Base-by-base conservation (phyloP, 2,113 vertebrate genomes). In the Percopsis transmontana region DNA sequence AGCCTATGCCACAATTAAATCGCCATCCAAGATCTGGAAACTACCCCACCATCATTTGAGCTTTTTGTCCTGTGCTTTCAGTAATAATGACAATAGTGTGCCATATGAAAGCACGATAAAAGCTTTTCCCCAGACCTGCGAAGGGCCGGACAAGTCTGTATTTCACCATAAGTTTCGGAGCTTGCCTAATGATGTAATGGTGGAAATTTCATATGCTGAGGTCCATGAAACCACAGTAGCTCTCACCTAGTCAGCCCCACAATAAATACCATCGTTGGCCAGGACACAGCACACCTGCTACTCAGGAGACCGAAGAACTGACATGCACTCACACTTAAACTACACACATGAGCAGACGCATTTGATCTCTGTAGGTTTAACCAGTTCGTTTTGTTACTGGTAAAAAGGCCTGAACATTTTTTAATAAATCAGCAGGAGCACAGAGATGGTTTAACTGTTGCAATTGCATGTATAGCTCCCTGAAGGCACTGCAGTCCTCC, bases 111-210 rank as follows among this genome's bases (percentile, higher is more conserved):
- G n/a, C 40, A 24, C 14, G 15, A 56, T 51, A 11, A 6, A 52
- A 41, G 59, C 42, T 19, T 9, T 57, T 41, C 27, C 18, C 50
- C 27, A 33, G 58, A 47, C 9, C 1, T n/a, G 19, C 27, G 14
- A 61, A 18, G 40, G n/a, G 41, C 41, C 45, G 14, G 9, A 13
- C 15, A 21, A 5, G n/a, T 48, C 21, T 48, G 42, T 27, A 20
- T 48, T 48, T 20, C 33, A 11, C 63, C 0, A 19, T 50, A 66
- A 58, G 57, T 53, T 62, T 54, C 40, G 21, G 62, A 45, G 54
- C 63, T 84, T 74, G 21, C 61, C 74, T 80, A 78, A 83, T 58
- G 65, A 74, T 71, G 79, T 86, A 79, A 75, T 81, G 69, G 50
- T 58, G 78, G 65, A 77, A 66, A 66, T 70, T 62, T 65, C 19